Base-by-base conservation (phyloP, 2,113 vertebrate genomes). In the Sakesphorus luctuosus region DNA sequence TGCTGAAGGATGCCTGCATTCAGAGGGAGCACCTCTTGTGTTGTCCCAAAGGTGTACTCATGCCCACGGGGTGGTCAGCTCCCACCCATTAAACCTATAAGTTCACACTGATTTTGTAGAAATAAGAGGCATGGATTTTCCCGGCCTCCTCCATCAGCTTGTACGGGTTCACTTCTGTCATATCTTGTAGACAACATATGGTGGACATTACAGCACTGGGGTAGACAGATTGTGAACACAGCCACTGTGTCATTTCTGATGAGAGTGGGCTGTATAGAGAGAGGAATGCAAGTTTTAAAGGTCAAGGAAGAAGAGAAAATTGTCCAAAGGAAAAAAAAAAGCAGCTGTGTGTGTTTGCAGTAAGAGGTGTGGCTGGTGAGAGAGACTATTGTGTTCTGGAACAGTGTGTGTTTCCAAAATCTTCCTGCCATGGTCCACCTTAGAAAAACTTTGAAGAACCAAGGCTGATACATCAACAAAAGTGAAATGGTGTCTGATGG, bases 241-340 rank as follows among this genome's bases (percentile, higher is more conserved):
- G 87, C 11, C 35, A 14, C 44, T 52, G 31, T 46, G n/a, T 44
- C 6, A 3, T 56, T 84, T 89, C 46, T 80, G 91, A 58, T 50
- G 55, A 46, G n/a, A 69, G 76, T 73, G 63, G 76, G 75, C 18
- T 12, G 26, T 31, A 35, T 11, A n/a, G 55, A 86, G 35, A 83
- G n/a, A 77, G 31, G 72, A 86, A 58, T 40, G 65, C 61, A 87
- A 77, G 49, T 76, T 84, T 83, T 86, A 74, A 43, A 58, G 50
- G 80, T 94, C 87, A 84, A 84, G 65, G 43, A 81, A 95, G 46
- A 94, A 92, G 53, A 85, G 20, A 88, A 94, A 86, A 80, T 62
- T 77, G 24, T 66, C 44, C 58, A 79, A 72, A 90, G 52, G 9
- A 10, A 17, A 26, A 46, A 47, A 35, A 10, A n/a, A 53, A 11